Base-by-base conservation (phyloP, 2,888 invertebrate species). In the Polydrusus tereticollis region DNA sequence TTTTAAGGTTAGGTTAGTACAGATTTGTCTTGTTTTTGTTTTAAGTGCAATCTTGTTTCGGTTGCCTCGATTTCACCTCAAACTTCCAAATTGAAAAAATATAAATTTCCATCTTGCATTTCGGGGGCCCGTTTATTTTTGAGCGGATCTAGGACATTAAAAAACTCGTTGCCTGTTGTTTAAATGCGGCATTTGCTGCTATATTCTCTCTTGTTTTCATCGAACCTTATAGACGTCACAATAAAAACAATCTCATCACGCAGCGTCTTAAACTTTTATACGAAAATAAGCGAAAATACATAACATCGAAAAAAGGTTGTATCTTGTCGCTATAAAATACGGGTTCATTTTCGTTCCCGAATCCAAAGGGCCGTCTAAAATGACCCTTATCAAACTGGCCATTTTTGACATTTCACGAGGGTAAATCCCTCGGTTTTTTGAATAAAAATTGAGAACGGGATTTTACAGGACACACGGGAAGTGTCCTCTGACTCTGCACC, bases 351-450 rank as follows among this genome's bases (percentile, higher is more conserved):
- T 79, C 74, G 76, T 76, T 73, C 73, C 76, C 75, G 71, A 76
- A 75, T 75, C 76, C 75, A 76, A 68, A 69, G 70, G 47, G 74
- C 71, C 75, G 75, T 75, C 75, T 67, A 71, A 63, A 57, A 65
- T 74, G 77, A 82, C 84, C 84, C 84, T 83, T 81, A 81, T 84
- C 84, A 84, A 84, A 84, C 82, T 81, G 79, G 78, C 80, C 80
- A 83, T 84, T 84, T 84, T 81, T 84, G 85, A 85, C 85, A 65
- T 65, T 58, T 66, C 57, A 20, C 18, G 43, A 58, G 66, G 67
- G 55, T 23, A 16, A 58, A 72, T 29, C 41, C 60, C 55, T 45
- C 69, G 26, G 36, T 67, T 72, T 72, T 72, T 67, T 62, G 59
- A 65, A 65, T 65, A 29, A 69, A 73, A 73, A 65, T 73, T 64